Evolutionary conservation across 2,113 vertebrate genomes (phyloP).

Genomic region (Varanus salvator): DNA sequence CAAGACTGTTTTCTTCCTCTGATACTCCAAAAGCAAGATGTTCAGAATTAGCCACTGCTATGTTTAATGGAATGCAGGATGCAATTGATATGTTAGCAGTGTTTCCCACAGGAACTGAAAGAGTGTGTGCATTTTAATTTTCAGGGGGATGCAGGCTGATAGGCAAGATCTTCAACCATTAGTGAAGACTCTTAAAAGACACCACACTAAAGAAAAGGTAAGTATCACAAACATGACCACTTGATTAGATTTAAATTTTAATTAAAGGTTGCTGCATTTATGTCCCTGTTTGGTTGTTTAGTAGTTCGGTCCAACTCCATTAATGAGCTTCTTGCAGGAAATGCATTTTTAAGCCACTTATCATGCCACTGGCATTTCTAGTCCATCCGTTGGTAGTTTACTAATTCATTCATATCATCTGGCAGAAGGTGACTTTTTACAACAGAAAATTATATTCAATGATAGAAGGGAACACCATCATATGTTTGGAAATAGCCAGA

Average conservation of each 20-base stretch:
- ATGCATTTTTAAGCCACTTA: neutral
- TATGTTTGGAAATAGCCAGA: neutral
- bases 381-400: neutral
- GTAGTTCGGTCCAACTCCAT: neutral
- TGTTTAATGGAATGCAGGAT: neutral
- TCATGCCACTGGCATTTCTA: neutral
- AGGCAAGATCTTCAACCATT: neutral
- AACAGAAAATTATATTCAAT: neutral
- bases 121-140: neutral
- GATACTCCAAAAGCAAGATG: neutral
- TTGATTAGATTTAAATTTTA: neutral
- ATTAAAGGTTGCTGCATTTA: neutral
- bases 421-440: neutral
- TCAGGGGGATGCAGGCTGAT: neutral
- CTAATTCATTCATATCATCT: neutral
- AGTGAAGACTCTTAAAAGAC: neutral
- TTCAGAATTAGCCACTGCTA: neutral
- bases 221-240: neutral
- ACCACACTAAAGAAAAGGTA: neutral
- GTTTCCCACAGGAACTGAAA: neutral
- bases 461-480: neutral
- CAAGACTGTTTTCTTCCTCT: constrained; percentile 3
- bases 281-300: neutral
- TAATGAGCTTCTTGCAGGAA: neutral
- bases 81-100: neutral